Evolutionary conservation across 2,888 invertebrate genomes (phyloP), one percentile per base, ranked within the genome.

Genomic region (Agonopterix arenella): DNA sequence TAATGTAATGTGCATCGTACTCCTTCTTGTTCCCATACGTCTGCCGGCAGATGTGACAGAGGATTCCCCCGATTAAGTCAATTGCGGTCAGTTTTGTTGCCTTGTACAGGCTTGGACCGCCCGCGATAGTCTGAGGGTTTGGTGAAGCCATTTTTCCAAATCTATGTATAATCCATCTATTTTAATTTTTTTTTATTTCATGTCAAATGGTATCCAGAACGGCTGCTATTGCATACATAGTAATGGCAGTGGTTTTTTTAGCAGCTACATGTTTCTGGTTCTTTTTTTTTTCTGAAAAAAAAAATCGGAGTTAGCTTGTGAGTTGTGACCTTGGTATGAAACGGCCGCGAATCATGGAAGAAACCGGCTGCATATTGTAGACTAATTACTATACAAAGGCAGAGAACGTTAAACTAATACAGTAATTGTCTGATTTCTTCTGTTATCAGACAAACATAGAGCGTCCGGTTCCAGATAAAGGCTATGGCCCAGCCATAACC

Each of bases 1-100:
- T 68, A n/a, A 62, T 55, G 59, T 91, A 92, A 64, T 92, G 92
- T 44, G 64, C 73, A 55, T 91, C 91, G 66, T 85, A 92, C 46
- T 88, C 84, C 50, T 84, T 82, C 66, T 90, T 91, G 57, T 84
- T 89, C 42, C 80, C 73, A 63, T 86, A 90, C 52, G 82, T 88
- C 55, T 73, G 64, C 55, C 85, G 80, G 65, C 92, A 92, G 68
- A 90, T 82, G 64, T 88, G 86, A 72, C 92, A 92, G 62, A 80
- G 84, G 41, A 92, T 91, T 44, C 92, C 91, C 66, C 91, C 88
- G 37, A 84, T 70, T 60, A 76, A 62, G 56, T 84, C 82, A 48
- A 89, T 78, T 55, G 85, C 73, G 49, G 85, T 86, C 55, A 66
- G 75, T 63, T 83, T 84, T n/a, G 10, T n/a, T 8, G 40, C 40